Evolutionary conservation across 1,140 invertebrate genomes (phyloP), one percentile per base, ranked within the genome.

Genomic region (Daktulosphaira vitifoliae): DNA sequence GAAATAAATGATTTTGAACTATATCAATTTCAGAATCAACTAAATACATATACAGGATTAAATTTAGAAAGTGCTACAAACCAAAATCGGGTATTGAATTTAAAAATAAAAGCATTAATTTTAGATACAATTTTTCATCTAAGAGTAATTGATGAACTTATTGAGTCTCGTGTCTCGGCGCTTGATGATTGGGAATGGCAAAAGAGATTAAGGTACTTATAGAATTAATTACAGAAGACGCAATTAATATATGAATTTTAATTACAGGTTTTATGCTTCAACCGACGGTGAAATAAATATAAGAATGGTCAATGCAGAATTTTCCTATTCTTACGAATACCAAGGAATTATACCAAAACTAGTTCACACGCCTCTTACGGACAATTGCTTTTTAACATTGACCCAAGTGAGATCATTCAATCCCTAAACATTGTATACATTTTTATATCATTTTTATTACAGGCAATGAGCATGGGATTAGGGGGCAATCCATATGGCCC

Each of bases 401-500:
- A 96, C 91, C 16, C 94, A 98, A 81, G 87, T 84, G 72, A 69
- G n/a, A 18, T 44, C 38, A 11, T 18, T 23, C 15, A 5, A 33
- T 50, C 1, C 8, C 1, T 1, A 22, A 37, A 2, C 4, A 6
- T 20, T 20, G 13, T 15, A 3, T 6, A 5, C 5, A 11, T 44
- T 8, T 25, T 13, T 13, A 37, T 59, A 1, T 56, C 7, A 7
- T 29, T 3, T 46, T 8, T 33, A 5, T 2, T n/a, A 29, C 71
- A 84, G 86, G 91, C 92, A 5, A 88, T 98, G 84, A 84, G 89
- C 72, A 85, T 98, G 76, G 96, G 96, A 5, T 80, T 98, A 50
- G 95, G 96, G 65, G 96, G 96, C 11, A 98, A 98, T 80, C 96
- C 96, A 0, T 99, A 97, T 73, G 97, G 96, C n/a, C 93, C 94